Evolutionary conservation across 2,888 invertebrate genomes (phyloP), one percentile per base, ranked within the genome.

Genomic region (Agonopterix heracliana): DNA sequence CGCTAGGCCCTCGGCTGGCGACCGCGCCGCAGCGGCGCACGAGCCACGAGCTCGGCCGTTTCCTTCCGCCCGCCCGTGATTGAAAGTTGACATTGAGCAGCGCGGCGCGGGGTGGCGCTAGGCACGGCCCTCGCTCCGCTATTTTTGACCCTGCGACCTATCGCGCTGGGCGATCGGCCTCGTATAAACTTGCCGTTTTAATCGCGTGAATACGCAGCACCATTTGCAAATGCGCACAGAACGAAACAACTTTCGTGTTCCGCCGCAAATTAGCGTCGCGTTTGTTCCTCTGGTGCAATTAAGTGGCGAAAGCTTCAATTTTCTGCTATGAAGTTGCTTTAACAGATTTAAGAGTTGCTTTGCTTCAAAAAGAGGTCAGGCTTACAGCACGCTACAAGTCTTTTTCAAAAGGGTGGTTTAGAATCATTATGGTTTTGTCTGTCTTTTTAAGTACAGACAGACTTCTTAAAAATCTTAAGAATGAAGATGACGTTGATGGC

Each of bases 41-140:
- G 42, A 38, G 38, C 78, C 84, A 76, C 85, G 77, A 73, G 75
- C 72, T 65, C 66, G 68, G 71, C 70, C 64, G 73, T 71, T 80
- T 82, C 81, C 82, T 83, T 79, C 82, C 79, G 79, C 78, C 79
- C 74, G 71, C 73, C 12, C 68, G 69, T 83, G 84, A 84, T 85
- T 84, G 81, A 81, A 87, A 80, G 83, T 84, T 86, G 86, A 85
- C 86, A 84, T 85, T 84, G 86, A 82, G 76, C n/a, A n/a, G n/a
- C n/a, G 58, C 52, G 56, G 59, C 53, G 74, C 72, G 67, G 83
- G 82, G 84, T 74, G 83, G 85, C 80, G 78, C 87, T 86, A 82
- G 88, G 88, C 76, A 88, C 88, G 81, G 78, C 75, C 76, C 78
- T 76, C 77, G 77, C 80, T 57, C 58, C 60, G 60, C 68, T 83